Conservation (phyloP, 2,797 vertebrate species). For the Chelmon rostratus region DNA sequence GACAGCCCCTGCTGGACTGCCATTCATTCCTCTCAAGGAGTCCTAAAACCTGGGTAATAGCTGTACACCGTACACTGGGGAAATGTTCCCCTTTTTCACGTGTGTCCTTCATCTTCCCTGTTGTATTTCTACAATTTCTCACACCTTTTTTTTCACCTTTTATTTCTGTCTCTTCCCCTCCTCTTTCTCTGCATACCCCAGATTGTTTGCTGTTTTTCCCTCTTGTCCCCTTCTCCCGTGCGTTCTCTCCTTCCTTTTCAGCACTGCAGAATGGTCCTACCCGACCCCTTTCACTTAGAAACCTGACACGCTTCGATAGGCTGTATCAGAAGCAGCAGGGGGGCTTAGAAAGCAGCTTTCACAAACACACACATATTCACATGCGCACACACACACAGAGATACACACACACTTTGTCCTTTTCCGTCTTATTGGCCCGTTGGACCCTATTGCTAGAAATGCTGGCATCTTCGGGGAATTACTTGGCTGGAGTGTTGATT, state of each 20-base stretch:
- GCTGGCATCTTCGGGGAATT: slow-evolving; percentile 29
- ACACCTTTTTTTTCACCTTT: slow-evolving; percentile 26
- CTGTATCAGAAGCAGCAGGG: slow-evolving; percentile 54
- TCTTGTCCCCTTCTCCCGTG: slow-evolving; percentile 12
- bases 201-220: slow-evolving; percentile 44
- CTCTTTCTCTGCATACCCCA: slow-evolving; percentile 4
- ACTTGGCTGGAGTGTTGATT: slow-evolving; percentile 43
- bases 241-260: slow-evolving; percentile 21
- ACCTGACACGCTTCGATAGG: slow-evolving; percentile 59
- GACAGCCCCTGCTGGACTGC: slow-evolving; percentile 62
- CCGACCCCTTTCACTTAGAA: slow-evolving; percentile 53
- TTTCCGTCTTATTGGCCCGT: slow-evolving; percentile 18
- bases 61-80: slow-evolving; percentile 50
- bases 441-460: slow-evolving; percentile 30
- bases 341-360: slow-evolving; percentile 51
- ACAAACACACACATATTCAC: slow-evolving; percentile 35
- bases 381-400: slow-evolving; percentile 13
- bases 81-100: slow-evolving; percentile 50
- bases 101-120: slow-evolving; percentile 52
- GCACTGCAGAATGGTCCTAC: slow-evolving; percentile 22
- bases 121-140: slow-evolving; percentile 50
- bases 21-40: slow-evolving; percentile 62
- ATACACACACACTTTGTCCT: slow-evolving; percentile 28
- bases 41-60: slow-evolving; percentile 70
- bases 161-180: slow-evolving; percentile 29